Conservation (phyloP, 2,113 vertebrate species). For the Heptranchias perlo region DNA sequence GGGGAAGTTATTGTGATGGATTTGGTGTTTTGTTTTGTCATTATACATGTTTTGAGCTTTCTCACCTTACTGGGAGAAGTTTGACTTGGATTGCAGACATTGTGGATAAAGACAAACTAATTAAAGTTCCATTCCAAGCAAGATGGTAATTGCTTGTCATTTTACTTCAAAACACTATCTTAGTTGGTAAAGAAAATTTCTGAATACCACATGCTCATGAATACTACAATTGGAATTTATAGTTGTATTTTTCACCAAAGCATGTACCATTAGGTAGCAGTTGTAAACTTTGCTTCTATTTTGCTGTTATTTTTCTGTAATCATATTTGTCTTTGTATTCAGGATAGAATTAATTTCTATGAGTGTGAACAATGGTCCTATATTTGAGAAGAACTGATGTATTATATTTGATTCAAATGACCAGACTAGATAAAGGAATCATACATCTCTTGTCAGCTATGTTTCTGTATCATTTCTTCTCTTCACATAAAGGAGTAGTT, state of each 20-base stretch:
- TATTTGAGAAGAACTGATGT: neutral
- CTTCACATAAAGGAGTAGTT: neutral
- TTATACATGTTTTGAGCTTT: neutral
- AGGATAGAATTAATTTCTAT: neutral
- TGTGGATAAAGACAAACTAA: slow-evolving; percentile 16
- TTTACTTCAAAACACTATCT: neutral
- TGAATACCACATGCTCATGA: neutral
- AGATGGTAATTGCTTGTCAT: neutral
- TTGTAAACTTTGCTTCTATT: neutral
- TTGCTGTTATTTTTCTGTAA: neutral
- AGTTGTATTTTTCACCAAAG: neutral
- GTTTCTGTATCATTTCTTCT: neutral
- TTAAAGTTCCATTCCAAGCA: slow-evolving; percentile 1
- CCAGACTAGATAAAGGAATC: neutral
- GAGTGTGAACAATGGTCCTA: neutral
- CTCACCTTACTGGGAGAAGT: slow-evolving; percentile 8
- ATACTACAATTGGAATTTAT: neutral
- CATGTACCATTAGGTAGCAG: neutral
- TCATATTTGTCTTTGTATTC: neutral
- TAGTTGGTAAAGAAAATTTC: neutral
- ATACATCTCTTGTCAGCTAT: neutral
- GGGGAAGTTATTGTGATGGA: slow-evolving; percentile 1
- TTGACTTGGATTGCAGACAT: neutral
- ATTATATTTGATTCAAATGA: neutral
- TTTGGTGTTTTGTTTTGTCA: slow-evolving; percentile 20